Percentiles rank a stretch among this genome's conserved stretches.
Evolutionary conservation across 2,888 invertebrate species (phyloP).

Genomic region (Autographa pulchrina): DNA sequence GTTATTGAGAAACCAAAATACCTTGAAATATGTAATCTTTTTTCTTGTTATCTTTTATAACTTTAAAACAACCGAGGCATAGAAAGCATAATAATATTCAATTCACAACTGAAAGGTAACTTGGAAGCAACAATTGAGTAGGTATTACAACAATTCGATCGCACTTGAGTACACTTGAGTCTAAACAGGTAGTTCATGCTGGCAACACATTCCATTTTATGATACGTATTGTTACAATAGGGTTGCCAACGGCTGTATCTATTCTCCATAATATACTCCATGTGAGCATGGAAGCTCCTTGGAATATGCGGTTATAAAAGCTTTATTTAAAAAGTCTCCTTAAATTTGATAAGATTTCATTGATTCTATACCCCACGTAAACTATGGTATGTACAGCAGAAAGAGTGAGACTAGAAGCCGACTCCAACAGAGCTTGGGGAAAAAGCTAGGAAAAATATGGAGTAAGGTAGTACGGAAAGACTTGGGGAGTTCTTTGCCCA

Average conservation of each 20-base stretch:
- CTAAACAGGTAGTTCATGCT: slow-evolving; percentile 38
- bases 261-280: background rate
- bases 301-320: background rate
- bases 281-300: background rate
- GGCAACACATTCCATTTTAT: slow-evolving; percentile 45
- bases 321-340: no score
- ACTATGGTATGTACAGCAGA: no score
- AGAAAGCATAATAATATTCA: background rate
- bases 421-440: no score
- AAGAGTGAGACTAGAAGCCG: no score
- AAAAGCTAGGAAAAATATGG: background rate
- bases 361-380: no score
- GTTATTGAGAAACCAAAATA: no score
- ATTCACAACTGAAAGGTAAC: slow-evolving; percentile 8
- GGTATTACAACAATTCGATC: slow-evolving; percentile 43
- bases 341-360: no score
- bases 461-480: background rate
- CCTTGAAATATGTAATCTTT: no score
- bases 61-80: background rate
- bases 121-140: slow-evolving; percentile 26
- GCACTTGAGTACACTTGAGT: slow-evolving; percentile 44
- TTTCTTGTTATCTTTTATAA: no score
- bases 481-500: no score
- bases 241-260: slow-evolving; percentile 23
- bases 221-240: slow-evolving; percentile 23